phyloP scores from a whole-genome alignment of 2,113 vertebrate species.

The Brienomyrus brachyistius region DNA sequence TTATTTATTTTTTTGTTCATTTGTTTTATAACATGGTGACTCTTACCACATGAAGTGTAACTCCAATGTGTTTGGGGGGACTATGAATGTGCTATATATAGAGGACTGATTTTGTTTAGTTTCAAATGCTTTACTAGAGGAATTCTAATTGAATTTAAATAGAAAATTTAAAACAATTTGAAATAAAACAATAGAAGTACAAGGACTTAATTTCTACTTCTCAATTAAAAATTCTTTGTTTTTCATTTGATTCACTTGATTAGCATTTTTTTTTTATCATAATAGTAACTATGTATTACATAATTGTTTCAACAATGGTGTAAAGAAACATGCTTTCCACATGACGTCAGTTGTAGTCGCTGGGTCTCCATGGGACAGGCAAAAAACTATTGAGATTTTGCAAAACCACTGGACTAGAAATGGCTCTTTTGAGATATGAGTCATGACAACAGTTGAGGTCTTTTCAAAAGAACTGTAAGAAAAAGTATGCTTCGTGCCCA shows the following conservation, averaged over 20 bases:
- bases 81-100: neutral
- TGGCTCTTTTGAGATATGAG: conserved; percentile 4
- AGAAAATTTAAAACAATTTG: neutral
- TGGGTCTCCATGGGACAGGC: neutral
- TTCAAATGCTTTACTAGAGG: neutral
- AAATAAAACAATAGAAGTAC: neutral
- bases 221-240: neutral
- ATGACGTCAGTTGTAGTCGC: neutral
- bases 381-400: neutral
- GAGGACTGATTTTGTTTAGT: neutral
- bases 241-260: neutral
- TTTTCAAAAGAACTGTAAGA: neutral
- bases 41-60: neutral
- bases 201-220: neutral
- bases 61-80: neutral
- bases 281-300: neutral
- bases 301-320: neutral
- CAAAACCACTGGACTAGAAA: neutral
- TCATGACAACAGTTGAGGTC: neutral
- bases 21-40: neutral
- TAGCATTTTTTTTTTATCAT: neutral
- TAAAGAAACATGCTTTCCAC: neutral
- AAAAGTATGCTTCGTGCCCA: neutral
- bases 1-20: neutral
- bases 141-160: neutral